Conservation (phyloP, 2,113 vertebrate species). For the Lasiurus cinereus region DNA sequence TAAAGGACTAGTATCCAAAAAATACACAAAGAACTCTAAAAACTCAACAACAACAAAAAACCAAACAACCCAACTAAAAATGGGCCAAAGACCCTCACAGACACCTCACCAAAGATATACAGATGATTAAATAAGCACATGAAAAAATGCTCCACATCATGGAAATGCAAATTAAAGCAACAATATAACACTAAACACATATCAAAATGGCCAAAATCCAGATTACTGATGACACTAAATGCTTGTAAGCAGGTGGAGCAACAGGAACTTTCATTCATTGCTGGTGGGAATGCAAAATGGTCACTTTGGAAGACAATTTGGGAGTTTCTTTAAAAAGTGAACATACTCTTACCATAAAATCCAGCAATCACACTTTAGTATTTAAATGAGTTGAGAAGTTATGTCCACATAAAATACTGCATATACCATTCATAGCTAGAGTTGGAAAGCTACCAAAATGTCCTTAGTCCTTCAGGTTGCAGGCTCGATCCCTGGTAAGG, state of each 20-base stretch:
- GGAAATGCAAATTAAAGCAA: neutral
- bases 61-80: neutral
- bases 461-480: too few species aligned
- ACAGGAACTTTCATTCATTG: neutral
- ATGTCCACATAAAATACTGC: too few species aligned
- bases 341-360: neutral
- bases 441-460: too few species aligned
- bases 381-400: neutral
- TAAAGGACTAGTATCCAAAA: neutral
- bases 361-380: neutral
- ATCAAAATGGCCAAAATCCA: neutral
- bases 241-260: neutral
- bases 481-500: too few species aligned
- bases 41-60: neutral
- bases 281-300: neutral
- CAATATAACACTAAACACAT: neutral
- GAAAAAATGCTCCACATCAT: neutral
- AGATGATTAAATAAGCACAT: neutral
- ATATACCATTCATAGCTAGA: too few species aligned
- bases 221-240: neutral
- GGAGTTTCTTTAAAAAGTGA: neutral
- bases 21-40: conserved; percentile 19
- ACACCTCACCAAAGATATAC: neutral
- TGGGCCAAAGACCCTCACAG: neutral
- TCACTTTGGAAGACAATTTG: neutral